These are phyloP conservation scores for Leucania comma DNA, from an alignment of 2,888 invertebrate genomes.

Conservation along the genomic window DNA sequence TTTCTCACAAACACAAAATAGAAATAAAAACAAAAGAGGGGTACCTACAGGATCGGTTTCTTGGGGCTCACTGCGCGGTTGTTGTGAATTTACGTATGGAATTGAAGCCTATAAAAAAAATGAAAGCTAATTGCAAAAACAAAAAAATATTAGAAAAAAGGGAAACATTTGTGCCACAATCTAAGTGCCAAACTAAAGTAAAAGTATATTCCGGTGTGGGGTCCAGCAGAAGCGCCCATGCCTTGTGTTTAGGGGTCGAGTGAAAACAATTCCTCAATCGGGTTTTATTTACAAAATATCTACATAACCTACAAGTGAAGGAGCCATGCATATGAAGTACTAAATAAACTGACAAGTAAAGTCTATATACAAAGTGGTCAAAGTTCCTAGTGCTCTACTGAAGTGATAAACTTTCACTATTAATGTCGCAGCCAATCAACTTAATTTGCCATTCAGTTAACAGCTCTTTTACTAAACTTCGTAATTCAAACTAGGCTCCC, in stretches of 20 bases:
- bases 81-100: constrained; percentile 89
- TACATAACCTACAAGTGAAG: constrained; percentile 42
- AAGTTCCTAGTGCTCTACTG: constrained; percentile 29
- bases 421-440: no score
- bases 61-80: constrained; percentile 86
- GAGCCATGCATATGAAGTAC: constrained; percentile 53
- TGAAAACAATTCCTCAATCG: constrained; percentile 16
- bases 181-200: constrained; percentile 34
- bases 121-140: constrained; percentile 89
- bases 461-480: no score
- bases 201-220: constrained; percentile 13
- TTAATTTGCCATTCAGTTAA: no score
- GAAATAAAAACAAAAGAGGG: constrained; percentile 79
- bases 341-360: constrained; percentile 32
- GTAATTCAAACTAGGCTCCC: no score
- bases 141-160: constrained; percentile 73
- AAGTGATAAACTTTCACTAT: constrained; percentile 17
- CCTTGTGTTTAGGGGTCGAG: constrained; percentile 36
- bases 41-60: constrained; percentile 94
- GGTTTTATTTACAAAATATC: constrained; percentile 47
- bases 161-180: constrained; percentile 11
- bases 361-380: constrained; percentile 21
- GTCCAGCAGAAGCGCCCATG: constrained; percentile 72
- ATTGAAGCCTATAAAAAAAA: constrained; percentile 92
- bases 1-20: constrained; percentile 61